Evolutionary conservation across 2,113 vertebrate genomes (phyloP).

Genomic region (Stegastes partitus): DNA sequence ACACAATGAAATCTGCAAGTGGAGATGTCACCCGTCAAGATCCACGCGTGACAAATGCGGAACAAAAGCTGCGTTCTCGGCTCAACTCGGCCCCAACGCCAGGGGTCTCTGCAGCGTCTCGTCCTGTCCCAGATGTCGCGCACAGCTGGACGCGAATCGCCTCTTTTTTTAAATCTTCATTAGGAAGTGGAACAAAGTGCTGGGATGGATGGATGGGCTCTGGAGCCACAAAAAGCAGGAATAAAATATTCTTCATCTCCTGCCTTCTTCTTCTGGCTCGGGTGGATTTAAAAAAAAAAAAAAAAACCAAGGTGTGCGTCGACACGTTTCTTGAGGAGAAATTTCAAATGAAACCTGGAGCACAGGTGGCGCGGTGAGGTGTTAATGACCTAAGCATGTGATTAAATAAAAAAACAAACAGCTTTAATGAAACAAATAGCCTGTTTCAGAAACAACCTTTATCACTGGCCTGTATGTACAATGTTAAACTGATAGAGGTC

Average conservation of each 20-base stretch:
- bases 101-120: constrained; percentile 40
- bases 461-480: constrained; percentile 57
- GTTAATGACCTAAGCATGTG: constrained; percentile 63
- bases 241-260: background rate
- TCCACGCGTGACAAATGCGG: background rate
- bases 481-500: constrained; percentile 25
- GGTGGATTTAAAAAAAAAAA: background rate
- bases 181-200: background rate
- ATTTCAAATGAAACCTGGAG: constrained; percentile 39
- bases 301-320: too few relatives aligned
- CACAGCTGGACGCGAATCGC: constrained; percentile 33
- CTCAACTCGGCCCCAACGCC: constrained; percentile 39
- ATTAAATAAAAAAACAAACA: constrained; percentile 8
- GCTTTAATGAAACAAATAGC: constrained; percentile 61
- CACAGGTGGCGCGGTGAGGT: constrained; percentile 46
- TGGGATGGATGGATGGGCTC: background rate
- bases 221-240: background rate
- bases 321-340: constrained; percentile 9
- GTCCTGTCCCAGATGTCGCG: constrained; percentile 39
- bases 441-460: constrained; percentile 55
- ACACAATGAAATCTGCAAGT: constrained; percentile 58
- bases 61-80: constrained; percentile 17
- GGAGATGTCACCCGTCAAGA: constrained; percentile 3
- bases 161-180: constrained; percentile 14
- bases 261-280: constrained; percentile 3